Evolutionary conservation across 2,797 vertebrate species (phyloP).

Genomic region (Ara ararauna): DNA sequence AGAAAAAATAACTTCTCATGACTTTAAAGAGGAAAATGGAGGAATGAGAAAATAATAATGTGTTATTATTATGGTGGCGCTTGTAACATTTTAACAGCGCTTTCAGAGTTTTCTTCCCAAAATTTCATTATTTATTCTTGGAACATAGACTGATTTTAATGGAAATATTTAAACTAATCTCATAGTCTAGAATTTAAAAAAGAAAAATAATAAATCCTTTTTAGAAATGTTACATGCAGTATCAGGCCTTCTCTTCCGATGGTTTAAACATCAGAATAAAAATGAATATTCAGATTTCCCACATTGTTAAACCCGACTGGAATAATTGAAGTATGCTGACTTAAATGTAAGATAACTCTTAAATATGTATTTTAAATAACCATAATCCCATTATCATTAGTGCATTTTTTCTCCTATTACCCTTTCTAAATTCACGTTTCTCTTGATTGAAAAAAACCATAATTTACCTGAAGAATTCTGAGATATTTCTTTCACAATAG

Average conservation of each 20-base stretch:
- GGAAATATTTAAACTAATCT: background rate
- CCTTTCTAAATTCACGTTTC: background rate
- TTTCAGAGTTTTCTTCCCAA: background rate
- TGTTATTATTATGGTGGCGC: background rate
- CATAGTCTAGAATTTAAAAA: background rate
- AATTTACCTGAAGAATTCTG: background rate
- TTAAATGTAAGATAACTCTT: background rate
- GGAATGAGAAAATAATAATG: background rate
- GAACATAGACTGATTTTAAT: background rate
- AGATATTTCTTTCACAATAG: slow-evolving; percentile 3
- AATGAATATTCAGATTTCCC: background rate
- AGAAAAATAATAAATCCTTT: background rate
- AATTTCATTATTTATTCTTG: background rate
- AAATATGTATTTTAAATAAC: background rate
- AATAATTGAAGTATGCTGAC: background rate
- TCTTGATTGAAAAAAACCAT: background rate
- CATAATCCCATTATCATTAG: background rate
- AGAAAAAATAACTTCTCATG: background rate
- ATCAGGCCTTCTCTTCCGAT: background rate
- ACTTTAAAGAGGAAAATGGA: background rate
- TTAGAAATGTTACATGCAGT: background rate
- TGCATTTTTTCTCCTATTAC: background rate
- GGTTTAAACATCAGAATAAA: background rate
- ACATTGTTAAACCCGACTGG: background rate
- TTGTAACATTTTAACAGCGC: background rate